Conservation (phyloP, 2,797 vertebrate genomes). For the Alfaro cultratus region DNA sequence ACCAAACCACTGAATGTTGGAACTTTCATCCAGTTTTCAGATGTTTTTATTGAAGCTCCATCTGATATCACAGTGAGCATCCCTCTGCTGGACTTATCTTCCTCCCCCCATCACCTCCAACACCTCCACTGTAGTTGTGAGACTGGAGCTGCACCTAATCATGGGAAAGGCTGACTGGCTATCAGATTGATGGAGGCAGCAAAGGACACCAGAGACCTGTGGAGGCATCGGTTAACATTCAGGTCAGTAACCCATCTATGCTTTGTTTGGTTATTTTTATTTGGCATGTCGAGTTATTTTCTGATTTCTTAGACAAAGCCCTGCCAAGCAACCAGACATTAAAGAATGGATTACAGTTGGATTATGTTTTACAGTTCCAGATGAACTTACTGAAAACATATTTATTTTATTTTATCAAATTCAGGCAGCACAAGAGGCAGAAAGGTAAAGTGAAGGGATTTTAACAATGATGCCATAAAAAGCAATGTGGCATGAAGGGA, state of each 20-base stretch:
- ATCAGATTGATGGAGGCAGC: neutral
- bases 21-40: neutral
- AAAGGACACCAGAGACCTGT: neutral
- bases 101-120: neutral
- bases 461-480: neutral
- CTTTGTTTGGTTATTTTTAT: neutral
- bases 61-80: neutral
- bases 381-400: neutral
- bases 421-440: neutral
- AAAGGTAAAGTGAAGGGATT: neutral
- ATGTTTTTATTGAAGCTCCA: neutral
- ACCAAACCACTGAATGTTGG: neutral
- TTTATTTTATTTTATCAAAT: no score
- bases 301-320: neutral
- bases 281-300: neutral
- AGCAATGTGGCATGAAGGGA: neutral
- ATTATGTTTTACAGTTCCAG: neutral
- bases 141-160: neutral
- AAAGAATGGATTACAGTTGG: neutral
- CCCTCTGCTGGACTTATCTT: neutral
- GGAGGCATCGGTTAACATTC: neutral
- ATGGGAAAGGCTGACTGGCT: neutral
- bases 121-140: neutral
- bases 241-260: neutral
- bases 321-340: neutral